phyloP scores from a whole-genome alignment of 2,797 vertebrate genomes.

The Diplodus puntazzo region DNA sequence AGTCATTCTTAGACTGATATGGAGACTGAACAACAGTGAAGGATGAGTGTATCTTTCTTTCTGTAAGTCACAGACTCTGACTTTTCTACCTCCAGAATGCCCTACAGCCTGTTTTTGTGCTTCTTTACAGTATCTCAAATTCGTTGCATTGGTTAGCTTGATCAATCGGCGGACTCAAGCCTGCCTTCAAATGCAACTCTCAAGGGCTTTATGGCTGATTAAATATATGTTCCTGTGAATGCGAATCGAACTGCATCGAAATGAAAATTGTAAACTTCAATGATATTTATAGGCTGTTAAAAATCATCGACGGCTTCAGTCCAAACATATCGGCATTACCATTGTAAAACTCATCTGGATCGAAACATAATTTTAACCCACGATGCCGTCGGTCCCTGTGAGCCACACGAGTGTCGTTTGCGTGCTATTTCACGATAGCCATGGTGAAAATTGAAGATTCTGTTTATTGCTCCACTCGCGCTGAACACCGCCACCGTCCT shows the following conservation, averaged over 20 bases:
- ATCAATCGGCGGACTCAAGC: neutral
- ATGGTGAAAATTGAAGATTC: constrained; percentile 43
- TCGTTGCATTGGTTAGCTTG: neutral
- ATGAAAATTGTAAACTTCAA: neutral
- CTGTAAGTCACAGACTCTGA: neutral
- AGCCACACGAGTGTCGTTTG: constrained; percentile 14
- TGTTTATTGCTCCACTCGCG: constrained; percentile 8
- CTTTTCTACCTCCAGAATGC: neutral
- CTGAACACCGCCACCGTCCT: constrained; percentile 26
- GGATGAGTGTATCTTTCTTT: constrained; percentile 25
- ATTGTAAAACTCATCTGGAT: constrained; percentile 22
- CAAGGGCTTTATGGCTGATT: neutral
- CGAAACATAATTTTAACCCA: constrained; percentile 24
- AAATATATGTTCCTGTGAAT: neutral
- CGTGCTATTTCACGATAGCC: constrained; percentile 55
- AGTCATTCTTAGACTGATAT: constrained; percentile 13
- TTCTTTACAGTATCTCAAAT: constrained; percentile 5
- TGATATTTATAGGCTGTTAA: neutral
- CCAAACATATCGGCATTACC: neutral
- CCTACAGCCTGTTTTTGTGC: neutral
- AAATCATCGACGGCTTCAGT: neutral
- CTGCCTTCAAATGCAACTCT: neutral
- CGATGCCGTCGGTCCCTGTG: neutral
- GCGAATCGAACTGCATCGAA: too few species aligned
- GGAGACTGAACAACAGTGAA: constrained; percentile 1